Conservation (phyloP, 92 coral and sea anemone genomes). For the Porites rus region DNA sequence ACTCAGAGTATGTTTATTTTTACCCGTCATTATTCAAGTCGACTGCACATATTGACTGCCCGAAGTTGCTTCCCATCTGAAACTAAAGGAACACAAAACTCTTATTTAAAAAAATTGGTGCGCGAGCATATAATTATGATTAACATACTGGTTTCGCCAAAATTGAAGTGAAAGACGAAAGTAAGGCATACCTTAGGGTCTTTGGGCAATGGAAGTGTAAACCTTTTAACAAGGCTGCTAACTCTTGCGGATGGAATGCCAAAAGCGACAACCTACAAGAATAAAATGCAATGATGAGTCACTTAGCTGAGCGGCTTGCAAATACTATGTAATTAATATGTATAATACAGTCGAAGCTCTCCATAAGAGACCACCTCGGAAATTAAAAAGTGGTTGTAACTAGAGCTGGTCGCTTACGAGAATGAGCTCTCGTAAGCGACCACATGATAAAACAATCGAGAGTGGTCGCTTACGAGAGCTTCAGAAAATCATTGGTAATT, state of each 20-base stretch:
- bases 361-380: no score
- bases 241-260: slow-evolving; percentile 13
- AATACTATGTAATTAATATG: no score
- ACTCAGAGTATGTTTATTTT: not conserved
- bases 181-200: slow-evolving; percentile 51
- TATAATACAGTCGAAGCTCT: no score
- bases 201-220: slow-evolving; percentile 62
- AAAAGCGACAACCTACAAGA: slow-evolving; percentile 69
- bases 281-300: not conserved
- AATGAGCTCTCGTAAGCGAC: no score
- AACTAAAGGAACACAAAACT: not conserved
- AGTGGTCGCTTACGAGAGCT: no score
- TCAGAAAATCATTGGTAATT: no score
- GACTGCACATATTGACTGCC: slow-evolving; percentile 81
- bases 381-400: no score
- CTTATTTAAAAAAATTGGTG: not conserved
- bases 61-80: slow-evolving; percentile 85
- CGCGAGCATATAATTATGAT: no score
- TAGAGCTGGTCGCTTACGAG: no score
- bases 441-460: no score
- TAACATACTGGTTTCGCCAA: no score
- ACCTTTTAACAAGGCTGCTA: slow-evolving; percentile 27
- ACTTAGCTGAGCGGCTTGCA: not conserved
- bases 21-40: slow-evolving; percentile 91
- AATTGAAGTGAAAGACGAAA: not conserved